phyloP scores from a whole-genome alignment of 2,888 invertebrate species.

The Nipponacmea schrenckii region DNA sequence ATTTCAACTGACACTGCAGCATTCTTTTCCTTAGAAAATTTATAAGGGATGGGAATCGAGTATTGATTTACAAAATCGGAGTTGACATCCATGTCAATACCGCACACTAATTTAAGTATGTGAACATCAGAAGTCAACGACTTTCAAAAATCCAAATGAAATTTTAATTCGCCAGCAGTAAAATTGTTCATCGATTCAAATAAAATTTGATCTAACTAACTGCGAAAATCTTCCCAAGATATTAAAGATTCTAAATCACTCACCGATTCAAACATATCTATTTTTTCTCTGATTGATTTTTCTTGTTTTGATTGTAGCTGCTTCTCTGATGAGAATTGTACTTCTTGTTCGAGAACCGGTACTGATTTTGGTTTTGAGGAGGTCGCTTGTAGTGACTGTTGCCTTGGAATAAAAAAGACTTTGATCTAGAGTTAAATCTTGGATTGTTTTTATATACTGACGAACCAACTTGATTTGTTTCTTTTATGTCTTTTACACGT shows the following conservation, averaged over 20 bases:
- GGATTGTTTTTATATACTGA: not conserved
- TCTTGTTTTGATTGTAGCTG: not conserved
- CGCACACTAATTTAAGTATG: constrained; percentile 5
- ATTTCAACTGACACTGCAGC: not conserved
- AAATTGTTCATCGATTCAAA: constrained; percentile 5
- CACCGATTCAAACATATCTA: not conserved
- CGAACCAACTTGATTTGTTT: not conserved
- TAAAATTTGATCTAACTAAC: not conserved
- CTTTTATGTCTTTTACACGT: no score
- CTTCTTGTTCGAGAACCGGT: not conserved
- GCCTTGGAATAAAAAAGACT: constrained; percentile 1
- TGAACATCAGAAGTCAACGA: constrained; percentile 4
- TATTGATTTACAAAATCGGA: not conserved
- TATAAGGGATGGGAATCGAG: not conserved
- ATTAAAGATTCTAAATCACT: not conserved
- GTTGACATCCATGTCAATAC: not conserved
- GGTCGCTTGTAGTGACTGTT: not conserved
- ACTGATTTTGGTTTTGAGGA: not conserved
- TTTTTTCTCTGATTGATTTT: not conserved
- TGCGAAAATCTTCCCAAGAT: not conserved
- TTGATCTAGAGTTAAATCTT: not conserved
- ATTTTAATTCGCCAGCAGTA: constrained; percentile 2
- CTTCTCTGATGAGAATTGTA: not conserved
- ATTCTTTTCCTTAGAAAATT: constrained; percentile 2
- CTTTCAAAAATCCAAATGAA: not conserved